These are phyloP conservation scores for Myoxocephalus aenaeus DNA, from an alignment of 2,797 vertebrate species.

Conservation along the genomic window DNA sequence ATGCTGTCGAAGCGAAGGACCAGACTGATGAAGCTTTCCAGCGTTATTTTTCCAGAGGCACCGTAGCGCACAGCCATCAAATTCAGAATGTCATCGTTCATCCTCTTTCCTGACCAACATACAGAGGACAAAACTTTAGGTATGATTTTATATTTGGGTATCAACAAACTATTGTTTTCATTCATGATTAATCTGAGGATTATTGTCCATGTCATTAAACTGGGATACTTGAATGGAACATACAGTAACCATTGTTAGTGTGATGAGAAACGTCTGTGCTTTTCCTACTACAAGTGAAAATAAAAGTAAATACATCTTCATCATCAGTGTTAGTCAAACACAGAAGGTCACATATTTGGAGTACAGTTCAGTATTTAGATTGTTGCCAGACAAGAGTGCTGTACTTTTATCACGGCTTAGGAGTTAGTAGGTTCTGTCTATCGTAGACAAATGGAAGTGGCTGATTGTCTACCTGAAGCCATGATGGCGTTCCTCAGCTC, in stretches of 20 bases:
- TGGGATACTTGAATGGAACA: too few species aligned
- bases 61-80: conserved; percentile 85
- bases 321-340: not conserved
- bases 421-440: too few species aligned
- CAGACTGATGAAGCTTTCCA: conserved; percentile 88
- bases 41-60: conserved; percentile 78
- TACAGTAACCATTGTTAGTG: too few species aligned
- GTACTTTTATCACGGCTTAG: not conserved
- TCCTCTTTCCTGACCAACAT: conserved; percentile 56
- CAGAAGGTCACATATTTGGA: not conserved
- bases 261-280: too few species aligned
- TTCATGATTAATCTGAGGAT: not conserved
- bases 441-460: not conserved
- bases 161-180: not conserved
- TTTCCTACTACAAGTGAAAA: not conserved
- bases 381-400: too few species aligned
- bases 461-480: conserved; percentile 58
- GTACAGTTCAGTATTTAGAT: not conserved
- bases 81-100: conserved; percentile 64
- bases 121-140: not conserved
- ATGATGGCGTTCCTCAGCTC: conserved; percentile 69
- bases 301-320: not conserved
- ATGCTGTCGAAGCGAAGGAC: conserved; percentile 85
- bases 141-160: not conserved
- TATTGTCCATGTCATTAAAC: not conserved